These are phyloP conservation scores for Aegotheles bennettii DNA, from an alignment of 2,113 vertebrate species.

Conservation along the genomic window DNA sequence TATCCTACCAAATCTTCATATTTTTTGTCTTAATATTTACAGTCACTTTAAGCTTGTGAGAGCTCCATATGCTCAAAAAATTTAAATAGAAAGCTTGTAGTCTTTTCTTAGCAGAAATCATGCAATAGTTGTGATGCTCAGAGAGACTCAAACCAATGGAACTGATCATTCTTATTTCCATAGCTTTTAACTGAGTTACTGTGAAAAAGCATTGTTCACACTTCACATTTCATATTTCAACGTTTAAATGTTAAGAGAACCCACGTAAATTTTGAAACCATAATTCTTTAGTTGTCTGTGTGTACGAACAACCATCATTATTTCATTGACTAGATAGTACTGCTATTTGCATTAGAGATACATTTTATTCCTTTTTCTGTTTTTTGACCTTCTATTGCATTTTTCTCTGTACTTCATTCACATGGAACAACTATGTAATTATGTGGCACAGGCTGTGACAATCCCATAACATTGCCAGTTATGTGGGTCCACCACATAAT, in stretches of 20 bases:
- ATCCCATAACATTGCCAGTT: neutral
- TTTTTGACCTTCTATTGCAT: neutral
- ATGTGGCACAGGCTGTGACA: conserved; percentile 9
- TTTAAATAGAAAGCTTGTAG: neutral
- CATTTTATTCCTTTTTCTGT: neutral
- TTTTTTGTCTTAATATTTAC: neutral
- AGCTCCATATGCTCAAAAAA: neutral
- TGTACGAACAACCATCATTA: neutral
- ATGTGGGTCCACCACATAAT: conserved; percentile 36
- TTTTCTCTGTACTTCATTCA: neutral
- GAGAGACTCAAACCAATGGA: neutral
- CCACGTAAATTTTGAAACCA: neutral
- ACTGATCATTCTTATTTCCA: neutral
- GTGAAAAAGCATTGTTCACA: neutral
- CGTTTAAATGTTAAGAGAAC: neutral
- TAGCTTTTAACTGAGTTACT: neutral
- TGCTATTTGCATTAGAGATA: neutral
- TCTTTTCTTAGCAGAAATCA: neutral
- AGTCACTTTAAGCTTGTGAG: neutral
- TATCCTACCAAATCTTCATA: neutral
- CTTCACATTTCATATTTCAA: conserved; percentile 15
- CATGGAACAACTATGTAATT: conserved; percentile 10
- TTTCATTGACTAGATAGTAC: neutral
- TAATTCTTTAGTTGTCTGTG: neutral
- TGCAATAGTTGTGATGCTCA: neutral